A percentile compares a stretch with the other conserved stretches of the same genome.
Conservation (phyloP, 1,140 invertebrate genomes). For the Triops cancriformis region DNA sequence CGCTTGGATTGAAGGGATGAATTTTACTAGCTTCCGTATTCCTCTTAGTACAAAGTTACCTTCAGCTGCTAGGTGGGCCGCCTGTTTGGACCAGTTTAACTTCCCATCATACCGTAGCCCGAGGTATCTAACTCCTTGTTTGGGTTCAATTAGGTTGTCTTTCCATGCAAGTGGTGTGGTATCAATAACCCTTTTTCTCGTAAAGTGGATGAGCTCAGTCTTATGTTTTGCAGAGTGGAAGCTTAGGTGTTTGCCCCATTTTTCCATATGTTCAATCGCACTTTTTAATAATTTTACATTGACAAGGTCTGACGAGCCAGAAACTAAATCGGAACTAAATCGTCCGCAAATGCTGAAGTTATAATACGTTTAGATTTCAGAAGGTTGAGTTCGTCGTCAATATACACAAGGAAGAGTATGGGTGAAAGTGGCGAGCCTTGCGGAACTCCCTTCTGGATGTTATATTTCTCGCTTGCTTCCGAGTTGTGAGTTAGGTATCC, state of each 20-base stretch:
- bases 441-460: too few relatives aligned
- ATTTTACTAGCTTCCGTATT: too few relatives aligned
- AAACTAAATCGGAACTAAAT: background rate
- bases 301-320: background rate
- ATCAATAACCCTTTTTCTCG: background rate
- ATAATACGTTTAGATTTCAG: background rate
- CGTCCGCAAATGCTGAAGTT: conserved; percentile 14
- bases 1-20: too few relatives aligned
- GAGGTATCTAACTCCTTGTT: too few relatives aligned
- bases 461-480: background rate
- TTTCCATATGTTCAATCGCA: too few relatives aligned
- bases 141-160: conserved; percentile 14
- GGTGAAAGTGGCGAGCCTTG: conserved; percentile 18
- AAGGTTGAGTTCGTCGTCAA: background rate
- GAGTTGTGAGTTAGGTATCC: background rate
- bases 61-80: too few relatives aligned
- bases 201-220: conserved; percentile 17
- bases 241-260: background rate
- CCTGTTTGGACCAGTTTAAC: background rate
- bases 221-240: background rate
- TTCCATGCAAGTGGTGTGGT: conserved; percentile 3
- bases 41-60: too few relatives aligned
- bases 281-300: background rate
- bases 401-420: conserved; percentile 17
- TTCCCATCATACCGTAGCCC: background rate